phyloP scores from a whole-genome alignment of 1,140 invertebrate species.

The Camponotus floridanus region DNA sequence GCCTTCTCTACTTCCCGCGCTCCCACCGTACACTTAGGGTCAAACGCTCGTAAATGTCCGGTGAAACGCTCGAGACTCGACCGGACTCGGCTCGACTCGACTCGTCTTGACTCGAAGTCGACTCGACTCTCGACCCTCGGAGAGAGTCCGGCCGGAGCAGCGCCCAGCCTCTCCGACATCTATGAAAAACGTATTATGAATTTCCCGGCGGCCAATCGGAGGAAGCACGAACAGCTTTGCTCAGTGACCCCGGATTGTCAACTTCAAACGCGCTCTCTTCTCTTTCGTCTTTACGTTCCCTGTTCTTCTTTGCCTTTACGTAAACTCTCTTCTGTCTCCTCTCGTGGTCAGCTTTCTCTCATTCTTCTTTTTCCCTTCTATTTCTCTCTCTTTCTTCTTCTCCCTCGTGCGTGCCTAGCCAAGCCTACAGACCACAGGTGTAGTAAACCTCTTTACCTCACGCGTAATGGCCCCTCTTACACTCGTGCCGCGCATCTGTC shows the following conservation, averaged over 20 bases:
- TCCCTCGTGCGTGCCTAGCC: slow-evolving; percentile 63
- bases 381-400: not conserved
- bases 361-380: not conserved
- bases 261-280: slow-evolving; percentile 63
- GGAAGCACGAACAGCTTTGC: slow-evolving; percentile 41
- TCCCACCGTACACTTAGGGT: slow-evolving; percentile 74
- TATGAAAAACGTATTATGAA: slow-evolving; percentile 78
- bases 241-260: slow-evolving; percentile 78
- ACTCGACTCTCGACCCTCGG: slow-evolving; percentile 43
- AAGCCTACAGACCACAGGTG: slow-evolving; percentile 80
- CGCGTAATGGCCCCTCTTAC: slow-evolving; percentile 74
- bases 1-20: slow-evolving; percentile 66
- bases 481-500: slow-evolving; percentile 74
- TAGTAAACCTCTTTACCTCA: slow-evolving; percentile 80
- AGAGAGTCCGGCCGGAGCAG: slow-evolving; percentile 15
- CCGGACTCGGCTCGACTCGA: slow-evolving; percentile 52
- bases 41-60: slow-evolving; percentile 78
- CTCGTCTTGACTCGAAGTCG: slow-evolving; percentile 48
- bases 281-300: slow-evolving; percentile 21
- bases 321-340: slow-evolving; percentile 31
- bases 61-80: slow-evolving; percentile 65
- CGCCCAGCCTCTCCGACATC: slow-evolving; percentile 3
- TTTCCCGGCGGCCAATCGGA: slow-evolving; percentile 76
- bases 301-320: not conserved
- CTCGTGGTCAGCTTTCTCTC: slow-evolving; percentile 55